phyloP scores from a whole-genome alignment of 2,888 invertebrate species.

The Sceliomorpha sp. region DNA sequence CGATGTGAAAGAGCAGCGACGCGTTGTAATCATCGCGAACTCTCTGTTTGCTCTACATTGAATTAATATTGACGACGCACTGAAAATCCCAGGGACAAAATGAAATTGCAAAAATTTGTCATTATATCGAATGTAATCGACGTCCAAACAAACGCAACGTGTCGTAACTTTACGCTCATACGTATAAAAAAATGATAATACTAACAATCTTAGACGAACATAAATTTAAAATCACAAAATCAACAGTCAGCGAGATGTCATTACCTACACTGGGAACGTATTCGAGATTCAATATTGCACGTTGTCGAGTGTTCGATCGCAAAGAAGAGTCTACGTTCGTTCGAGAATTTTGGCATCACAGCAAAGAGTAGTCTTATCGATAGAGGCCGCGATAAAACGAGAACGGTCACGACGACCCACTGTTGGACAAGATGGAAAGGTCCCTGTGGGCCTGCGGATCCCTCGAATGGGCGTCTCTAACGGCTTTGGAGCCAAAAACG shows the following conservation, averaged over 20 bases:
- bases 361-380: conserved; percentile 67
- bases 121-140: conserved; percentile 19
- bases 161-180: conserved; percentile 11
- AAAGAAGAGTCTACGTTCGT: conserved; percentile 41
- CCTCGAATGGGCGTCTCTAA: conserved; percentile 87
- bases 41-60: conserved; percentile 50
- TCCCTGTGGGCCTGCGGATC: conserved; percentile 77
- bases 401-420: conserved; percentile 77
- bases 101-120: conserved; percentile 30
- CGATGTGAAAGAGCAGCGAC: conserved; percentile 62
- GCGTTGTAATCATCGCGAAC: conserved; percentile 50
- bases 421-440: conserved; percentile 67
- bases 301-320: conserved; percentile 48
- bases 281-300: conserved; percentile 53
- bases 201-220: conserved; percentile 28
- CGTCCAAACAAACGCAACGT: conserved; percentile 13
- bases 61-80: conserved; percentile 48
- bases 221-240: conserved; percentile 48
- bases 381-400: conserved; percentile 62
- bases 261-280: conserved; percentile 34
- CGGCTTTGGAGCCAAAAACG: conserved; percentile 89
- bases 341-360: conserved; percentile 73
- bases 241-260: conserved; percentile 30
- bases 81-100: conserved; percentile 36
- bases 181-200: conserved; percentile 24